Conservation (phyloP, 2,113 vertebrate species). For the Hemibagrus wyckioides region DNA sequence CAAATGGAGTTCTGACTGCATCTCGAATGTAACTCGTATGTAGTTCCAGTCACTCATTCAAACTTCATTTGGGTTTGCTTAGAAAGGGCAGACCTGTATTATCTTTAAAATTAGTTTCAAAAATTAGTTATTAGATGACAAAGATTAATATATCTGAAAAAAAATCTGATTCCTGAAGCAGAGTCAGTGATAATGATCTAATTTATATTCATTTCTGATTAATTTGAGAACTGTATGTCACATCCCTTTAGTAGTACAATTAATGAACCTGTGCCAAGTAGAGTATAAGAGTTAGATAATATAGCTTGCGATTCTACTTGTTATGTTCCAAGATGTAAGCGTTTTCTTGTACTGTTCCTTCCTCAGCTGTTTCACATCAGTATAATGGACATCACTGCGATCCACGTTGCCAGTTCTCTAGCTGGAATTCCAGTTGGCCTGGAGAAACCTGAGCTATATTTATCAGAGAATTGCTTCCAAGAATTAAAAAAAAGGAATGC, state of each 20-base stretch:
- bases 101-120: neutral
- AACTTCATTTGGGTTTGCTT: neutral
- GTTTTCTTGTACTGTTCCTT: neutral
- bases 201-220: conserved; percentile 26
- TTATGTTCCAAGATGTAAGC: neutral
- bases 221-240: neutral
- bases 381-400: neutral
- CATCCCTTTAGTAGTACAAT: neutral
- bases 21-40: neutral
- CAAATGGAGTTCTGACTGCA: neutral
- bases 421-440: neutral
- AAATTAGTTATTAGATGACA: neutral
- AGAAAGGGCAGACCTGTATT: neutral
- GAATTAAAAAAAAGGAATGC: neutral
- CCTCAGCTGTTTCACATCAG: neutral
- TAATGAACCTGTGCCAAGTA: neutral
- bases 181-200: conserved; percentile 19
- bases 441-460: neutral
- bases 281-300: neutral
- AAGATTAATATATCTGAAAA: conserved; percentile 6
- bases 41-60: neutral
- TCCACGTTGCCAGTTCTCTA: neutral
- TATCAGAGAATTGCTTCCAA: neutral
- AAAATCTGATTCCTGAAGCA: neutral
- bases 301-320: neutral